Evolutionary conservation across 2,797 vertebrate species (phyloP), one percentile per base, ranked within the genome.

Genomic region (Hippoglossus hippoglossus): DNA sequence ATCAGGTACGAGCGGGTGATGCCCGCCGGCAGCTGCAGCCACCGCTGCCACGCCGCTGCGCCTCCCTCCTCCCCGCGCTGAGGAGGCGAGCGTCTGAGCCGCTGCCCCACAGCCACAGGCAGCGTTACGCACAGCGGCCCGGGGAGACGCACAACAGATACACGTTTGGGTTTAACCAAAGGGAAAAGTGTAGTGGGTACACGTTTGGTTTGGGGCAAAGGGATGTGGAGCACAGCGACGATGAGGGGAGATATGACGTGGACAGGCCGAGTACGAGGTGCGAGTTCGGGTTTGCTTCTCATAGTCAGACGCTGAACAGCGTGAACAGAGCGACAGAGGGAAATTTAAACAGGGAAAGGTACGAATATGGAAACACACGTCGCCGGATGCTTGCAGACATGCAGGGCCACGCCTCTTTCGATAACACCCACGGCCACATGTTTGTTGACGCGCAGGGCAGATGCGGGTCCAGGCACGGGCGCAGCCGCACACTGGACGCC

Each of bases 1-100:
- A 88, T 87, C 93, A 95, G 93, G 94, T 95, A 94, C 83, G 62
- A 75, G 62, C 4, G 18, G 61, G 81, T 3, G 74, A 75, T 18
- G 36, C 47, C 84, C 21, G 49, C 56, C 71, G 3, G 19, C 72
- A 36, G 2, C 71, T 19, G 54, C 82, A 68, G 58, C 77, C 85
- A 2, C 56, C 80, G 8, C 70, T 26, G 1, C 80, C 86, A 26
- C 63, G 0, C 28, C 79, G 74, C 75, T 88, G 81, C 47, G 78
- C 73, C 72, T 78, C 80, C n/a, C 78, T 87, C 70, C 77, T 87
- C 67, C 80, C 79, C 31, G n/a, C 53, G 1, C 70, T 82, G 64
- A 84, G 87, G 77, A 86, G 84, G 72, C 75, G 84, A 52, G 85
- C 61, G 34, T 80, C 92, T 0, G 90, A 92, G 67, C 90, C 85